Percentiles rank a stretch among this genome's conserved stretches.
phyloP scores from a whole-genome alignment of 2,797 vertebrate species.

The Ptychadena robeensis region DNA sequence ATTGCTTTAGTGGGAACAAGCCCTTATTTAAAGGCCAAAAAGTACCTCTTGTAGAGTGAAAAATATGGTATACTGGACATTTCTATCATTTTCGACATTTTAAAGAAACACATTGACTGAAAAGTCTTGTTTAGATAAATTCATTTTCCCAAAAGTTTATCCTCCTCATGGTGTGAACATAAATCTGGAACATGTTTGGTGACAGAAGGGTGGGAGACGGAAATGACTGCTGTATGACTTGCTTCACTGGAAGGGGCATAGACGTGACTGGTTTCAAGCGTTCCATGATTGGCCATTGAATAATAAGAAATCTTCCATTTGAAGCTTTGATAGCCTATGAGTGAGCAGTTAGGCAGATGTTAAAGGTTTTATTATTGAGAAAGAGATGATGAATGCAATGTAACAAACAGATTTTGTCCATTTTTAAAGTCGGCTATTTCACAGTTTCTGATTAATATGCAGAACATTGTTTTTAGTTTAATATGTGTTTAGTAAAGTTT shows the following conservation, averaged over 20 bases:
- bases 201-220: neutral
- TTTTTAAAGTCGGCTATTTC: neutral
- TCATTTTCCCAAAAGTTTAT: too few relatives aligned
- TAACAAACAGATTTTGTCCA: neutral
- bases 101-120: too few relatives aligned
- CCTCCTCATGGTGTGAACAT: neutral
- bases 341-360: constrained; percentile 17
- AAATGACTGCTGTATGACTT: neutral
- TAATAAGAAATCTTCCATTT: neutral
- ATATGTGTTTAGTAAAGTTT: too few relatives aligned
- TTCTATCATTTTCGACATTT: too few relatives aligned
- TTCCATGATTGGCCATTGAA: neutral
- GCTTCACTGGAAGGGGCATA: neutral
- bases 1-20: too few relatives aligned
- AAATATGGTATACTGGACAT: too few relatives aligned
- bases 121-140: too few relatives aligned
- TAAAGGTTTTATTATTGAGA: constrained; percentile 17
- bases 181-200: neutral
- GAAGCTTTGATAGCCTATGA: neutral
- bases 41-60: too few relatives aligned
- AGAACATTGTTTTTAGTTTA: too few relatives aligned
- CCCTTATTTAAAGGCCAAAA: too few relatives aligned
- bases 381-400: neutral
- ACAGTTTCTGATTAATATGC: too few relatives aligned
- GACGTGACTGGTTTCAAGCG: neutral